These are phyloP conservation scores for Sigmodon hispidus DNA, from an alignment of 2,113 vertebrate species.

Conservation along the genomic window DNA sequence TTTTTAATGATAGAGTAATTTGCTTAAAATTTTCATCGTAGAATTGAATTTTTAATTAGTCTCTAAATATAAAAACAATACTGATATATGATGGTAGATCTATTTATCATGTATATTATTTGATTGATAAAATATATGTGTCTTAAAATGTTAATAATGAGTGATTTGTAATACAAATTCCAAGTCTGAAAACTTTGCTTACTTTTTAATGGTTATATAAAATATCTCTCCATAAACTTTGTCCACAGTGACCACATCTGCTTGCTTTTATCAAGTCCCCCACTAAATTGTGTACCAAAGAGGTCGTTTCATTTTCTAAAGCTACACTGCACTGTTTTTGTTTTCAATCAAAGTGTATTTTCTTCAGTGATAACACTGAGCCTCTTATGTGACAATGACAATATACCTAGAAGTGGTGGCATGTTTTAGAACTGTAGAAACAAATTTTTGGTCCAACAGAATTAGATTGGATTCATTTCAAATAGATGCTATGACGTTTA, in stretches of 20 bases:
- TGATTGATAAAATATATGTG: neutral
- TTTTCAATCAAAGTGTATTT: slow-evolving; percentile 81
- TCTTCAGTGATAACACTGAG: slow-evolving; percentile 76
- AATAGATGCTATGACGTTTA: slow-evolving; percentile 81
- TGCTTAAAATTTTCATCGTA: neutral
- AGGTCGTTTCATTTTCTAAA: slow-evolving; percentile 75
- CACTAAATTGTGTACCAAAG: slow-evolving; percentile 75
- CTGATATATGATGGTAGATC: neutral
- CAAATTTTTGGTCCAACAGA: slow-evolving; percentile 85
- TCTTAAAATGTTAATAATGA: slow-evolving; percentile 12
- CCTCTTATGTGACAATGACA: slow-evolving; percentile 80
- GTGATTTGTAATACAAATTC: neutral
- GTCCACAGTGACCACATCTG: neutral
- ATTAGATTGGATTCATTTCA: slow-evolving; percentile 85
- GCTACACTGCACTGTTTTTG: slow-evolving; percentile 73
- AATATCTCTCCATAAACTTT: slow-evolving; percentile 1
- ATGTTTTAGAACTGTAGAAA: slow-evolving; percentile 84
- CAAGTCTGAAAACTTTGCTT: neutral
- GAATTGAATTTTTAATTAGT: neutral
- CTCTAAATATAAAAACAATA: neutral
- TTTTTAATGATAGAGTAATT: slow-evolving; percentile 38
- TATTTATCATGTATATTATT: neutral
- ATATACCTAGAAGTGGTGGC: slow-evolving; percentile 76
- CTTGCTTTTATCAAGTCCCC: slow-evolving; percentile 56
- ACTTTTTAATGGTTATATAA: slow-evolving; percentile 68